Conservation (phyloP, 2,113 vertebrate species). For the Tauraco erythrolophus region DNA sequence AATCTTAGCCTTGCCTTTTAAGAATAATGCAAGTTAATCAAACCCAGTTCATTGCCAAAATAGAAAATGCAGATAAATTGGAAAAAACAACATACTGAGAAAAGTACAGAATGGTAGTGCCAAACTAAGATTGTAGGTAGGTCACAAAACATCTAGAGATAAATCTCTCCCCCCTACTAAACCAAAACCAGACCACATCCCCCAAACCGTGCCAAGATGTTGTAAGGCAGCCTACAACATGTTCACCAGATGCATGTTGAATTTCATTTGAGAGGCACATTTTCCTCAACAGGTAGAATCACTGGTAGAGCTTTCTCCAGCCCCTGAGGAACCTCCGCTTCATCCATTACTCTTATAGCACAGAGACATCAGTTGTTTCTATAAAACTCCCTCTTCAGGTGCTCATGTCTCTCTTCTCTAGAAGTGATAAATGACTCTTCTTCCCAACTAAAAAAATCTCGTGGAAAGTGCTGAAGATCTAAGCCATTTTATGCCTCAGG, state of each 20-base stretch:
- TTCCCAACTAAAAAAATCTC: neutral
- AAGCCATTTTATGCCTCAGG: neutral
- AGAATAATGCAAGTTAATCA: neutral
- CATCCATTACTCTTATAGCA: neutral
- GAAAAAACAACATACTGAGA: neutral
- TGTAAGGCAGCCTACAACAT: neutral
- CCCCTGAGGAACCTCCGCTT: neutral
- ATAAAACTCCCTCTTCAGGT: neutral
- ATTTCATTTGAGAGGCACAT: neutral
- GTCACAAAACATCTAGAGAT: neutral
- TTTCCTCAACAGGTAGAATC: neutral
- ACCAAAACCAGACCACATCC: neutral
- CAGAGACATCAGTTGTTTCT: neutral
- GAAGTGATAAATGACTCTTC: neutral
- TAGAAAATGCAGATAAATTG: neutral
- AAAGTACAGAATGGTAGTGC: neutral
- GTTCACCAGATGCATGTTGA: accelerated
- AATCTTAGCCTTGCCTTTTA: neutral
- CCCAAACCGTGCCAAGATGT: neutral
- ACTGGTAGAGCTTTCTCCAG: neutral
- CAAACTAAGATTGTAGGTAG: accelerated
- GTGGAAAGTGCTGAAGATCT: neutral
- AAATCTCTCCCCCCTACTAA: neutral
- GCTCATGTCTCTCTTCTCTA: neutral
- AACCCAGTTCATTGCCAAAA: neutral